Evolutionary conservation across 2,113 vertebrate species (phyloP).

Genomic region (Phainopepla nitens): DNA sequence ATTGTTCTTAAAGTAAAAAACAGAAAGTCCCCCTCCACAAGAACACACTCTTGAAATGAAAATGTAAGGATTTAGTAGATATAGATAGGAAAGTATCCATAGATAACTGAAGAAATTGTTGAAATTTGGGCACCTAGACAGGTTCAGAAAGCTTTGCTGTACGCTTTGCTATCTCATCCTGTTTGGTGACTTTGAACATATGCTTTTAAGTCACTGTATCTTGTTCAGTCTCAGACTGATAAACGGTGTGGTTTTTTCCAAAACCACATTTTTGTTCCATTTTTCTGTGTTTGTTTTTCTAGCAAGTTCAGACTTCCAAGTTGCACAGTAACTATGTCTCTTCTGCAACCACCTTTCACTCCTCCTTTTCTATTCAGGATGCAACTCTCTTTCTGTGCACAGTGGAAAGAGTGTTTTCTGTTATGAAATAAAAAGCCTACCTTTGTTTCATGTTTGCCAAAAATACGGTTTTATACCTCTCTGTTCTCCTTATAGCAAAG

Average conservation of each 20-base stretch:
- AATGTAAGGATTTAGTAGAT: neutral
- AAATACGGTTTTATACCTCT: neutral
- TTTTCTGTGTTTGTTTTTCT: slow-evolving; percentile 31
- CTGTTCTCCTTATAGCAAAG: neutral
- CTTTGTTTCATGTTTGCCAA: neutral
- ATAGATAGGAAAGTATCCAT: neutral
- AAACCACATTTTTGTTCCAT: neutral
- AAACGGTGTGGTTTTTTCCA: neutral
- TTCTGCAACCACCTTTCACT: neutral
- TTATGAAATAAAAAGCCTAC: neutral
- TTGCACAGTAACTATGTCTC: neutral
- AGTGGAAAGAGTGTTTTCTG: neutral
- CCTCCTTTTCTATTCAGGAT: neutral
- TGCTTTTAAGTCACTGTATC: neutral
- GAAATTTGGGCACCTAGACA: neutral
- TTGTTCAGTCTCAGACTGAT: neutral
- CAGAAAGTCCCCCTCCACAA: neutral
- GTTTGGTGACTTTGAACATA: neutral
- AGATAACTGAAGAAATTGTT: neutral
- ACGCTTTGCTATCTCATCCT: neutral
- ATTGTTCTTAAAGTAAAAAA: neutral
- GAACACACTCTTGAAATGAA: neutral
- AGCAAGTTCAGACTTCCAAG: neutral
- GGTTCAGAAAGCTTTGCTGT: neutral
- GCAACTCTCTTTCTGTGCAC: neutral